Percentiles rank a stretch among this genome's conserved stretches.
phyloP scores from a whole-genome alignment of 2,113 vertebrate species.

The Nycticorax nycticorax region DNA sequence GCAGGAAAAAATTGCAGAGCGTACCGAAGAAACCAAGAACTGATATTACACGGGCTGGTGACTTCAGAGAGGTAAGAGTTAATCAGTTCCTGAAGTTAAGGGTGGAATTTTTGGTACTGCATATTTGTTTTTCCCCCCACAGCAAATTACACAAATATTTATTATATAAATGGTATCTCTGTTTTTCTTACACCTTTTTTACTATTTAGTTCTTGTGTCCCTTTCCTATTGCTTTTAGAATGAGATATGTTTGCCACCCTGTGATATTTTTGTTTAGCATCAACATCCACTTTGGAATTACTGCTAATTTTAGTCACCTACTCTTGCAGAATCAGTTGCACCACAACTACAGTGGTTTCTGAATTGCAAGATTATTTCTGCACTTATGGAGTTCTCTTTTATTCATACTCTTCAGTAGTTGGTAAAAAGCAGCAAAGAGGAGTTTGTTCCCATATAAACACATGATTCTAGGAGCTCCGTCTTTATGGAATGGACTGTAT shows the following conservation, averaged over 20 bases:
- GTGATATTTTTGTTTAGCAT: neutral
- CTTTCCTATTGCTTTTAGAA: neutral
- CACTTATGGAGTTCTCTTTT: neutral
- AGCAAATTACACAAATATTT: neutral
- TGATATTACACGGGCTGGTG: neutral
- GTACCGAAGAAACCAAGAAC: neutral
- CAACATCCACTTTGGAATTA: neutral
- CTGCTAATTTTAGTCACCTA: neutral
- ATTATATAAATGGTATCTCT: neutral
- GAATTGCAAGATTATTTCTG: neutral
- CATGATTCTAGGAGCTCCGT: neutral
- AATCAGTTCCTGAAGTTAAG: neutral
- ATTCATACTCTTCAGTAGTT: neutral
- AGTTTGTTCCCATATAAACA: neutral
- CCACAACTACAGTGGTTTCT: neutral
- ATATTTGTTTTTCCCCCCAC: neutral
- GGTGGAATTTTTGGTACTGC: neutral
- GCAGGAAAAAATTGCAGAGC: neutral
- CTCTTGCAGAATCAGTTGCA: neutral
- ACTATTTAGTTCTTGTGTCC: neutral
- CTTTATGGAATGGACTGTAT: neutral
- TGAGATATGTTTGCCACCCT: neutral
- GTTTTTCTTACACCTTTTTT: constrained; percentile 1
- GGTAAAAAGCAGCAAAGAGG: neutral
- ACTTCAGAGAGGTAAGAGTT: neutral